Percentiles rank a stretch among this genome's conserved stretches.
Evolutionary conservation across 2,797 vertebrate genomes (phyloP).

Genomic region (Xenopus petersii): DNA sequence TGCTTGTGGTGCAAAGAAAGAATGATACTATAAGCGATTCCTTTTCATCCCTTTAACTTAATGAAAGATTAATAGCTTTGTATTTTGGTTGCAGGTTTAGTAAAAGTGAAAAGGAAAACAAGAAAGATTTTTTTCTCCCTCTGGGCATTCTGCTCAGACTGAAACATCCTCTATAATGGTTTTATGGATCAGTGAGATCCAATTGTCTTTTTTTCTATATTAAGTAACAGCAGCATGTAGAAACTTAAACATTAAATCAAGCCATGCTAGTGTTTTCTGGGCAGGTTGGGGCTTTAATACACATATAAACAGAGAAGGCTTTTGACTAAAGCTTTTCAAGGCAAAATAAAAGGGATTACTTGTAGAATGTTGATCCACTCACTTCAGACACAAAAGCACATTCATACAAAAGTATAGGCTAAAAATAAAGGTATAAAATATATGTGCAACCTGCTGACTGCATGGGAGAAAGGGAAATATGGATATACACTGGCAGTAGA

Average conservation of each 20-base stretch:
- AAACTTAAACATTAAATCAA: constrained; percentile 30
- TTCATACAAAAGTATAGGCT: neutral
- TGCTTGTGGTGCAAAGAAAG: constrained; percentile 84
- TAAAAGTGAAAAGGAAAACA: constrained; percentile 21
- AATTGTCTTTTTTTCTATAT: constrained; percentile 40
- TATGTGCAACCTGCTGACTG: no score
- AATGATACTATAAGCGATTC: constrained; percentile 96
- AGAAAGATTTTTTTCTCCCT: constrained; percentile 62
- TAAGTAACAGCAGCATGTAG: constrained; percentile 53
- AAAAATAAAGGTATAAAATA: no score
- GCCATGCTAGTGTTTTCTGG: neutral
- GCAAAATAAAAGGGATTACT: constrained; percentile 49
- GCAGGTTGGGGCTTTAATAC: constrained; percentile 5
- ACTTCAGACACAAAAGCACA: neutral
- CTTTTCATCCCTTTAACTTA: constrained; percentile 98
- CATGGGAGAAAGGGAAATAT: no score
- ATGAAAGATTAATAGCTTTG: constrained; percentile 99
- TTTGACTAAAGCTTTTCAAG: constrained; percentile 53
- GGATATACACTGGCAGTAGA: no score
- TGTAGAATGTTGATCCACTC: constrained; percentile 60
- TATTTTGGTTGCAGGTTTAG: constrained; percentile 86
- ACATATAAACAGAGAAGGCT: neutral
- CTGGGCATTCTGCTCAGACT: constrained; percentile 63
- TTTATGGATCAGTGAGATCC: constrained; percentile 72
- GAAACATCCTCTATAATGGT: constrained; percentile 71